Evolutionary conservation across 2,113 vertebrate species (phyloP).

Genomic region (Panthera uncia): DNA sequence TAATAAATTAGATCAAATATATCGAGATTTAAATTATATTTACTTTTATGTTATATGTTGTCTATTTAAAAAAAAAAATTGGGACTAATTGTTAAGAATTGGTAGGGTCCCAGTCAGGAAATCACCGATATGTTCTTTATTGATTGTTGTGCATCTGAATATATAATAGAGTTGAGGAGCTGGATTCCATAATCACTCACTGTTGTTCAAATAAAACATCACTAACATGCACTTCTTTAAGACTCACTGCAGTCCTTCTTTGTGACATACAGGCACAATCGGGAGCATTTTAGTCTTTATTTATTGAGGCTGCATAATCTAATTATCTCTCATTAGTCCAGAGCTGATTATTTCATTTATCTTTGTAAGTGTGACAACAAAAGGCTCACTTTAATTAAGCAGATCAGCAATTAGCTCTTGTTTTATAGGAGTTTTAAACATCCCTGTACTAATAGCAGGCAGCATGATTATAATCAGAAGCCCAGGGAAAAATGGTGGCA

Average conservation of each 20-base stretch:
- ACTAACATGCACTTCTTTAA: slow-evolving; percentile 41
- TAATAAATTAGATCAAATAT: neutral
- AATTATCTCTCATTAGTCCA: slow-evolving; percentile 93
- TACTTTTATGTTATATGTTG: slow-evolving; percentile 23
- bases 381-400: slow-evolving; percentile 92
- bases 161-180: neutral
- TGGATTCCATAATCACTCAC: neutral
- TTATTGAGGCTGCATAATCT: slow-evolving; percentile 89
- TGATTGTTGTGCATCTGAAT: neutral
- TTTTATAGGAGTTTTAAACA: slow-evolving; percentile 91
- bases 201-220: slow-evolving; percentile 53
- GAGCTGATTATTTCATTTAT: slow-evolving; percentile 95
- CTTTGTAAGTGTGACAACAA: slow-evolving; percentile 93
- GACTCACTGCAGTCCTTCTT: slow-evolving; percentile 59
- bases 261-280: slow-evolving; percentile 76
- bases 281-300: slow-evolving; percentile 87
- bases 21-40: neutral
- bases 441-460: slow-evolving; percentile 86
- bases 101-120: neutral
- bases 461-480: slow-evolving; percentile 86
- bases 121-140: neutral
- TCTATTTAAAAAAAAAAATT: neutral
- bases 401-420: slow-evolving; percentile 91
- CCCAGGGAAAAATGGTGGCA: slow-evolving; percentile 79
- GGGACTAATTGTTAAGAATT: neutral